phyloP scores from a whole-genome alignment of 2,888 invertebrate species.

The Lycaena phlaeas region DNA sequence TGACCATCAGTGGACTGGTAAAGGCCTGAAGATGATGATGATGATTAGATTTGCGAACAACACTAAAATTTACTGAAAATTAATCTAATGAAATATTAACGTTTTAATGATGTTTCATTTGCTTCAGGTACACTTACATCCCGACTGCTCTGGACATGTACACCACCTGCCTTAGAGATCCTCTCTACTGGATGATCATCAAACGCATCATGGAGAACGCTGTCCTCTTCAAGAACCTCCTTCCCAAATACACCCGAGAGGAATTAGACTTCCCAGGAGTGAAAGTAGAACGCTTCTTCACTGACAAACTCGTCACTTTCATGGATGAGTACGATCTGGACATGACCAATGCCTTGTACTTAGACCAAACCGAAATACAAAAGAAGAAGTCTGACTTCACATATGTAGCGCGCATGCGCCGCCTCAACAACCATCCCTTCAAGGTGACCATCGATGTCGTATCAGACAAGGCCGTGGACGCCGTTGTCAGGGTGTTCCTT shows the following conservation, averaged over 20 bases:
- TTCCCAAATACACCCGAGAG: constrained; percentile 73
- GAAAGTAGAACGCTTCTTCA: constrained; percentile 72
- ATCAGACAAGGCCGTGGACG: constrained; percentile 71
- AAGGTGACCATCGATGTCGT: constrained; percentile 69
- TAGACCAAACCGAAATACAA: constrained; percentile 59
- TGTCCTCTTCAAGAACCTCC: constrained; percentile 72
- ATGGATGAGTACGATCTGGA: constrained; percentile 80
- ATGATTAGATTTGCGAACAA: too few relatives aligned
- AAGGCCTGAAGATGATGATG: too few relatives aligned
- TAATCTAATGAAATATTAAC: too few relatives aligned
- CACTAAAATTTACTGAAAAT: too few relatives aligned
- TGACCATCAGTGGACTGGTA: too few relatives aligned
- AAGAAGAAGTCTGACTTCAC: constrained; percentile 59
- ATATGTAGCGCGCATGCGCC: constrained; percentile 72
- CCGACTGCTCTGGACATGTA: constrained; percentile 77
- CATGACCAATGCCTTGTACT: constrained; percentile 75
- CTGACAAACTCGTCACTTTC: constrained; percentile 78
- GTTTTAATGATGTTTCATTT: too few relatives aligned
- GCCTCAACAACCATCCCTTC: constrained; percentile 79
- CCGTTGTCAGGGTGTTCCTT: constrained; percentile 77
- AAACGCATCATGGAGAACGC: constrained; percentile 73
- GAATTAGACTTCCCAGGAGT: constrained; percentile 77
- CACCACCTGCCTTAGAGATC: constrained; percentile 79
- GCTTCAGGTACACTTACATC: constrained; percentile 56
- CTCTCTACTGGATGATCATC: constrained; percentile 79